Percentiles rank a stretch among this genome's conserved stretches.
Evolutionary conservation across 2,113 vertebrate genomes (phyloP).

Genomic region (Peucedramus taeniatus): DNA sequence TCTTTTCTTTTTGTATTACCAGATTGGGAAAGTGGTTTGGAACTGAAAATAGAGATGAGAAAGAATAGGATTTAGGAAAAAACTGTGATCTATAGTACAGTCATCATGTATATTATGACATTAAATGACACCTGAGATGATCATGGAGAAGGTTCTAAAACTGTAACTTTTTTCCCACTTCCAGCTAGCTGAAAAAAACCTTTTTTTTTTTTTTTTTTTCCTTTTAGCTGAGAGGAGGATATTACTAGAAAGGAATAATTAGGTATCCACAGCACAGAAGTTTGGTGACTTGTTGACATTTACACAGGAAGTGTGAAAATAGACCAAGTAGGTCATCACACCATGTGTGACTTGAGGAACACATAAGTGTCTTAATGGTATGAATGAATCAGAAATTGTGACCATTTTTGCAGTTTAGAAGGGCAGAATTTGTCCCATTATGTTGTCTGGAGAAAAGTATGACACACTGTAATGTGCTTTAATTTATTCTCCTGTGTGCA

Average conservation of each 20-base stretch:
- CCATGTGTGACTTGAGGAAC: background rate
- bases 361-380: background rate
- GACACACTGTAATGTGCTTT: background rate
- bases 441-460: background rate
- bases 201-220: too few relatives aligned
- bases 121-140: accelerated
- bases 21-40: background rate
- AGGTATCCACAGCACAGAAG: background rate
- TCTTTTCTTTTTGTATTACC: background rate
- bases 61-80: background rate
- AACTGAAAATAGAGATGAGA: background rate
- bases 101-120: background rate
- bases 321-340: background rate
- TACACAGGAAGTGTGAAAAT: background rate
- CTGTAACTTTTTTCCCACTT: background rate
- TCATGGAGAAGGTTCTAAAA: background rate
- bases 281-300: background rate
- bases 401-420: background rate
- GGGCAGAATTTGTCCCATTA: background rate
- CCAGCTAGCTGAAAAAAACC: background rate
- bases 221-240: background rate
- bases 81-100: background rate
- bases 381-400: background rate
- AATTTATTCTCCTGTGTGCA: conserved; percentile 22
- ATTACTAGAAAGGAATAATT: background rate